phyloP scores from a whole-genome alignment of 2,113 vertebrate species.

The Lasiurus borealis region DNA sequence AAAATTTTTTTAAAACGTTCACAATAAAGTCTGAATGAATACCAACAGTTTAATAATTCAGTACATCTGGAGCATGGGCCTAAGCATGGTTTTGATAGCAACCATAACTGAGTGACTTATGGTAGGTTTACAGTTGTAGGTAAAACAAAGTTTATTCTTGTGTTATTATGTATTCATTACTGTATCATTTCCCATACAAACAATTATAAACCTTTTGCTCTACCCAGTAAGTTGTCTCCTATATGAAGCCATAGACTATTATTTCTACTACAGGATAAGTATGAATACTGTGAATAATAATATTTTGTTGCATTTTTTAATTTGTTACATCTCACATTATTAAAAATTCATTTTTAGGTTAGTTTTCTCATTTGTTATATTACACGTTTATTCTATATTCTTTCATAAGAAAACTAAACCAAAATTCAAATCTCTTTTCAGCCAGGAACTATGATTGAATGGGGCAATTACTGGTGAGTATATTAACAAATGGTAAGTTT shows the following conservation, averaged over 20 bases:
- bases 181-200: no score
- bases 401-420: constrained; percentile 55
- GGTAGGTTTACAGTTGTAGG: not conserved
- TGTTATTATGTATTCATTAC: no score
- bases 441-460: constrained; percentile 99
- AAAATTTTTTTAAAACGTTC: not conserved
- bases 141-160: not conserved
- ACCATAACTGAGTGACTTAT: not conserved
- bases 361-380: constrained; percentile 41
- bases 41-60: not conserved
- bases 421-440: constrained; percentile 84
- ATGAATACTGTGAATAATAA: not conserved
- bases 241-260: not conserved
- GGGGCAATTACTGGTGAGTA: constrained; percentile 99
- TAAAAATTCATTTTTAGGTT: constrained; percentile 21
- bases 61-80: not conserved
- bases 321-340: not conserved
- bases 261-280: not conserved
- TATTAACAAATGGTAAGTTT: constrained; percentile 19
- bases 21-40: not conserved
- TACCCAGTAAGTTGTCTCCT: not conserved
- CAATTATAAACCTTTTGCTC: not conserved
- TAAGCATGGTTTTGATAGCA: not conserved
- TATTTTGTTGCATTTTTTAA: not conserved
- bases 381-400: not conserved